phyloP scores from a whole-genome alignment of 30 jellyfish, hydroid and myxozoan genomes.

The Aurelia aurita region DNA sequence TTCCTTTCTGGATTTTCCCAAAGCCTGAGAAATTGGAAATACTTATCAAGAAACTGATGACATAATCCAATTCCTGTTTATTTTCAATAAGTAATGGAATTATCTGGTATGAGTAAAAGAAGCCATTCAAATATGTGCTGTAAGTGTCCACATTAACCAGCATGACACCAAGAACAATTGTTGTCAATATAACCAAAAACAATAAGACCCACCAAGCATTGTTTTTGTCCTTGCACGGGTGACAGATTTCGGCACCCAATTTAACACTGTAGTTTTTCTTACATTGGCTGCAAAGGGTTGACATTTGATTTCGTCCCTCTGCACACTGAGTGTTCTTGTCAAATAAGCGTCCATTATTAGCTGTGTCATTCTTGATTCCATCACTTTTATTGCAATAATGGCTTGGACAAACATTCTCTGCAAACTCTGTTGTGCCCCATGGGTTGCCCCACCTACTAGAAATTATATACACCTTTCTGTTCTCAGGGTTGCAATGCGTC shows the following conservation, averaged over 20 bases:
- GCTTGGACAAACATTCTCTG: conserved; percentile 62
- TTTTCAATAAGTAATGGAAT: conserved; percentile 45
- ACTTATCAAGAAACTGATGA: conserved; percentile 45
- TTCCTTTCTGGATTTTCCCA: conserved; percentile 49
- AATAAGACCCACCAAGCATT: conserved; percentile 9
- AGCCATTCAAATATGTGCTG: conserved; percentile 75
- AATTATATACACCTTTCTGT: conserved; percentile 19
- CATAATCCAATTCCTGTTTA: conserved; percentile 1
- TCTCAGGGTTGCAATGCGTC: conserved; percentile 24
- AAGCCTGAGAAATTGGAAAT: conserved; percentile 48
- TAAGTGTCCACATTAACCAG: conserved; percentile 57
- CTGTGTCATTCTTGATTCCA: background rate
- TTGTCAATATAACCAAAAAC: background rate
- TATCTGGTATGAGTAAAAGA: conserved; percentile 73
- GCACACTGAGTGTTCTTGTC: conserved; percentile 53
- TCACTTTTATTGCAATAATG: conserved; percentile 64
- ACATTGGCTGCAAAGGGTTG: conserved; percentile 78
- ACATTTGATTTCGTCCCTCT: conserved; percentile 55
- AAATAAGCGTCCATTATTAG: conserved; percentile 41
- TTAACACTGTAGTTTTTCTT: conserved; percentile 44
- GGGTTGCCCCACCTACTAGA: conserved; percentile 54
- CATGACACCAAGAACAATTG: conserved; percentile 41
- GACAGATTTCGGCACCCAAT: conserved; percentile 76
- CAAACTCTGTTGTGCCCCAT: conserved; percentile 4
- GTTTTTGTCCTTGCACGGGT: background rate